These are phyloP conservation scores for Cloeon dipterum DNA, from an alignment of 2,888 invertebrate species.

Conservation along the genomic window DNA sequence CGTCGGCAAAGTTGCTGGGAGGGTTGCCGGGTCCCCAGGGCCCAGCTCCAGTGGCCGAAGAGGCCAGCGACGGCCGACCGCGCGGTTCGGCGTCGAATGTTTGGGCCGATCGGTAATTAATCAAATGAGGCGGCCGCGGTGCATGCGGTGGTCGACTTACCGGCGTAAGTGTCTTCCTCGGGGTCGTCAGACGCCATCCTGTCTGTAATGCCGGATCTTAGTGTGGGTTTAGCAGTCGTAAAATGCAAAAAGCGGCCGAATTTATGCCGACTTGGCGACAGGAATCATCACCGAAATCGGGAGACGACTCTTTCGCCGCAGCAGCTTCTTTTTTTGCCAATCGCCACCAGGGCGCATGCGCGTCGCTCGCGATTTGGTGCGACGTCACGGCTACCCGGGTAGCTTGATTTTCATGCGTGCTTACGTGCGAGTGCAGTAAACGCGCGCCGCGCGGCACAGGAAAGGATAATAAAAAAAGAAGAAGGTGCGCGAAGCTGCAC, in stretches of 20 bases:
- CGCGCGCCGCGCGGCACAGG: too few relatives aligned
- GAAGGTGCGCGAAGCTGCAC: too few relatives aligned
- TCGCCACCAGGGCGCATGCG: conserved; percentile 5
- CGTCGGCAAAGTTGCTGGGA: too few relatives aligned
- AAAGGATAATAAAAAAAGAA: background rate
- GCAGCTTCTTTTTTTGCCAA: conserved; percentile 5
- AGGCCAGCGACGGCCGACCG: background rate
- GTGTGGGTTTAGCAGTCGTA: too few relatives aligned
- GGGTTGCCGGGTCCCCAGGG: too few relatives aligned
- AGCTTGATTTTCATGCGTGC: too few relatives aligned
- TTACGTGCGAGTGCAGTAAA: too few relatives aligned
- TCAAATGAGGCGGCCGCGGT: conserved; percentile 4
- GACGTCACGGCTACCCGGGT: conserved; percentile 5
- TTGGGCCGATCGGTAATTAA: background rate
- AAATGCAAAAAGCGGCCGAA: background rate
- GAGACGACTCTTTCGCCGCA: conserved; percentile 3
- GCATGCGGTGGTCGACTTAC: conserved; percentile 31
- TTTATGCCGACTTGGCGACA: background rate
- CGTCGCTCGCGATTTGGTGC: conserved; percentile 1
- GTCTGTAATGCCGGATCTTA: background rate
- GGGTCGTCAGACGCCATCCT: conserved; percentile 70
- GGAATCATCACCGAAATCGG: conserved; percentile 1
- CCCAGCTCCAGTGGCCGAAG: background rate
- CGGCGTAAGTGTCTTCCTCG: conserved; percentile 66
- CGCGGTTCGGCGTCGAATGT: background rate